phyloP scores from a whole-genome alignment of 2,888 invertebrate genomes.

The Arge pagana region DNA sequence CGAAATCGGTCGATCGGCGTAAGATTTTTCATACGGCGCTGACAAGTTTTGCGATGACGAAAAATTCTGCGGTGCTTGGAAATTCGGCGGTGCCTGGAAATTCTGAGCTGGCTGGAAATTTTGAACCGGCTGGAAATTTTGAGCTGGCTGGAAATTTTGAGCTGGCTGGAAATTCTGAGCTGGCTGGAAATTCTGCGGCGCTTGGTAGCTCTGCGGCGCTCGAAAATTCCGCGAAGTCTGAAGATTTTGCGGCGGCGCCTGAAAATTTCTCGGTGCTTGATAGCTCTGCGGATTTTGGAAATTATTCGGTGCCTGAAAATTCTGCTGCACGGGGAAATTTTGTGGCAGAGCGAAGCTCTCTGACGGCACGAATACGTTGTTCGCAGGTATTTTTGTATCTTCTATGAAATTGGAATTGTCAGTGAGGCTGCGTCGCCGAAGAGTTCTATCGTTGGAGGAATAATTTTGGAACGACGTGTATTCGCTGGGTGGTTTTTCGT shows the following conservation, averaged over 20 bases:
- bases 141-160: too few relatives aligned
- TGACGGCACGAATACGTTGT: too few relatives aligned
- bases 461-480: constrained; percentile 7
- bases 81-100: background rate
- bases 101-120: too few relatives aligned
- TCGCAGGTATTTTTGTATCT: background rate
- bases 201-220: constrained; percentile 4
- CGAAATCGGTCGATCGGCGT: too few relatives aligned
- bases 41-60: background rate
- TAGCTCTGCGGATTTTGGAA: too few relatives aligned
- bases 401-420: background rate
- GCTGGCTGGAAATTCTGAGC: too few relatives aligned
- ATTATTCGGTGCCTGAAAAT: background rate
- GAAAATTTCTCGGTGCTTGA: background rate
- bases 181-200: too few relatives aligned
- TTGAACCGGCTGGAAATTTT: too few relatives aligned
- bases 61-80: background rate
- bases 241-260: constrained; percentile 5
- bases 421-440: background rate
- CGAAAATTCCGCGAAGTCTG: background rate
- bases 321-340: background rate
- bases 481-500: too few relatives aligned
- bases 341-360: background rate
- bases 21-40: background rate
- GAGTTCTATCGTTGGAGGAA: background rate